Evolutionary conservation across 1,140 invertebrate genomes (phyloP), one percentile per base, ranked within the genome.

Genomic region (Anadara kagoshimensis): DNA sequence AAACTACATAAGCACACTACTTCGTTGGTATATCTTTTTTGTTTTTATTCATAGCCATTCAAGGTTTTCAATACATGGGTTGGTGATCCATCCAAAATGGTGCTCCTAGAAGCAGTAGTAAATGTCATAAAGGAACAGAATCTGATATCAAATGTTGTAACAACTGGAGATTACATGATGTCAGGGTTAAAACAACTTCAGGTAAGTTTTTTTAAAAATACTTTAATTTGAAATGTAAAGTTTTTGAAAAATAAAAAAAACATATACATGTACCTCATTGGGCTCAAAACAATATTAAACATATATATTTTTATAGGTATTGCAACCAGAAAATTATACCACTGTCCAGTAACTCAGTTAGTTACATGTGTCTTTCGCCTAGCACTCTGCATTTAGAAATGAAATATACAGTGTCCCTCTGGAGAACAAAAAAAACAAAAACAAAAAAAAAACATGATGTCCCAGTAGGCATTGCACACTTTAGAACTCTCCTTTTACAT

Each of bases 41-140:
- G n/a, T n/a, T n/a, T n/a, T n/a, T n/a, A 29, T 73, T 79, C 83
- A 54, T 93, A 97, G 84, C 90, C 95, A 0, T 98, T 97, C 85
- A 91, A 98, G 68, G 95, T 99, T 64, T 99, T 98, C 89, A 99
- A 99, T 88, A 99, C 98, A 0, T 99, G 98, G 98, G 95, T 99
- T 93, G 98, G 98, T 20, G 98, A 99, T 89, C 98, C 98, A 11
- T 93, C 95, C 20, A 99, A 99, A 91, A 83, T 99, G 18, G 90
- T 98, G n/a, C 86, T 99, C 1, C 87, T 99, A 47, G 94, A 98
- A 86, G 93, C 93, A 74, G 93, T 98, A 0, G 76, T 99, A 8
- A 92, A 95, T 51, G 94, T 97, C 0, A 95, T 99, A 8, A 92
- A 94, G 81, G 90, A 93, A 49, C 94, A 99, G 22, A 93, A 95